Base-by-base conservation (phyloP, 2,888 invertebrate species). In the Brenthis ino region DNA sequence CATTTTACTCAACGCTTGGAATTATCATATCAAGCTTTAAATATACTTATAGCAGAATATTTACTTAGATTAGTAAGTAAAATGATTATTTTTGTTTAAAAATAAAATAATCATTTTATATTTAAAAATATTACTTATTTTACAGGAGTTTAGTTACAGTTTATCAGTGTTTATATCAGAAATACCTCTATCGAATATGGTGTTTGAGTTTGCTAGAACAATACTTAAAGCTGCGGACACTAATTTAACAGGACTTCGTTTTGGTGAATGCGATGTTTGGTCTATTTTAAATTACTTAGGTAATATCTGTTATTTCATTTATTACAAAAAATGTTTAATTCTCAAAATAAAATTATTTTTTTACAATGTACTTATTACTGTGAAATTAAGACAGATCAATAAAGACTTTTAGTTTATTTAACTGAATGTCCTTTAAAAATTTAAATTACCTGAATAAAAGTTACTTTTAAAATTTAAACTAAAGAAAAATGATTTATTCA, bases 111-210 rank as follows among this genome's bases (percentile, higher is more conserved):
- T 0, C 20, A 54, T 28, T 50, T 11, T 50, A 3, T 2, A n/a
- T 28, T 50, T 60, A 28, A 48, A 1, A 20, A 20, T 20, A n/a
- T 8, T 64, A 20, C 28, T 47, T 58, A 68, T 14, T 68, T 84
- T 82, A 64, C 85, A 94, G 89, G 89, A 94, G 47, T 94, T 94
- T 76, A 93, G 87, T 74, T 95, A 94, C 78, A 91, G 93, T 5
- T 81, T 95, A 2, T 95, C 95, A 1, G 93, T 95, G 58, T 95
- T 95, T 79, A 86, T 93, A 58, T 94, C 94, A 4, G 95, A 95
- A 84, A 94, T 95, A 65, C 94, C 94, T 0, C 77, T 93, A 51
- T 85, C 91, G 24, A 93, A 92, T 75, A 93, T 93, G 86, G 85
- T 94, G 70, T 93, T 94, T 76, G 87, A 87, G 14, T 91, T 89